Conservation (phyloP, 2,113 vertebrate genomes). For the Symphodus melops region DNA sequence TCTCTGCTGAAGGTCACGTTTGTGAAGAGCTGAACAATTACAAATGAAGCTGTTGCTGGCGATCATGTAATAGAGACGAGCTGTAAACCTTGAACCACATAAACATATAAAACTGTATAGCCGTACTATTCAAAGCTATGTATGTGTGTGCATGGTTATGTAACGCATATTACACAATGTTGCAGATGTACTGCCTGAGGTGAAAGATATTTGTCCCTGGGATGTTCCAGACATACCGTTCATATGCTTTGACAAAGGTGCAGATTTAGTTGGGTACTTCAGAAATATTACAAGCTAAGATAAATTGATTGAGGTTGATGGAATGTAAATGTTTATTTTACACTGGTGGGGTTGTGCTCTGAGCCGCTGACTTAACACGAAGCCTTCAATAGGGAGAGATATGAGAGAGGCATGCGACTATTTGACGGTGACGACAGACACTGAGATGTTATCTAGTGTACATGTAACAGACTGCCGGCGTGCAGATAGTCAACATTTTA, state of each 20-base stretch:
- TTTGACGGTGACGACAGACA: slow-evolving; percentile 1
- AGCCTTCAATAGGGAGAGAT: neutral
- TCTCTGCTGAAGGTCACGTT: neutral
- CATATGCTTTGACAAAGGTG: neutral
- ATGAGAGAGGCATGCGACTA: neutral
- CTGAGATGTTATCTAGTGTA: neutral
- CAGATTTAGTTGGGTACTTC: neutral
- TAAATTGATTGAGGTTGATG: neutral
- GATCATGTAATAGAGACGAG: neutral
- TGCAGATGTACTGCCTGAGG: neutral
- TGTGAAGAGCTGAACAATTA: slow-evolving; percentile 3
- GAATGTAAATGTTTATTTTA: neutral
- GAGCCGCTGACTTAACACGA: neutral
- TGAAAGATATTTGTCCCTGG: neutral
- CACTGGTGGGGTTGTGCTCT: neutral
- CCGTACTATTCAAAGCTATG: neutral
- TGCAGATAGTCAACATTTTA: no score
- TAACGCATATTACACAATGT: slow-evolving; percentile 15
- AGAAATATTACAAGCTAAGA: neutral
- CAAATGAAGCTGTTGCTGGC: neutral
- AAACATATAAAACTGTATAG: neutral
- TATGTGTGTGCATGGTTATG: neutral
- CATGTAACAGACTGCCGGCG: no score
- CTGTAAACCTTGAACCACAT: slow-evolving; percentile 11
- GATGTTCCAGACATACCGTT: neutral